A percentile compares a stretch with the other conserved stretches of the same genome.
Conservation (phyloP, 2,888 invertebrate genomes). For the Bruchidius siliquastri region DNA sequence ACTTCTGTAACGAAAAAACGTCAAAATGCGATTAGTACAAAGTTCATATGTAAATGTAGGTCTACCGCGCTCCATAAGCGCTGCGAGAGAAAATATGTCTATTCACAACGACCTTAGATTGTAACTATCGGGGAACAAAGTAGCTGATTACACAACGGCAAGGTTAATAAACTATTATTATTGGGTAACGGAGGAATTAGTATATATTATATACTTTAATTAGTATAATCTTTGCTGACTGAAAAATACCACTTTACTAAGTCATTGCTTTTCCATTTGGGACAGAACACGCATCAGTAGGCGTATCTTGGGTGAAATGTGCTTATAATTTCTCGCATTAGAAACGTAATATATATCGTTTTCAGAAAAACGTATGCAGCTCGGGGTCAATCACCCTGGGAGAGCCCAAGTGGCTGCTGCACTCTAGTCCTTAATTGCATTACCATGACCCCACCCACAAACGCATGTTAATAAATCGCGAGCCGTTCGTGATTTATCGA, state of each 20-base stretch:
- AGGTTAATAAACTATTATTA: too few species aligned
- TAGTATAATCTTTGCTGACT: too few species aligned
- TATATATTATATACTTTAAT: too few species aligned
- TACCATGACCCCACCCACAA: conserved; percentile 47
- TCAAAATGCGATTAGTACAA: too few species aligned
- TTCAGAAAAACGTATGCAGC: not conserved
- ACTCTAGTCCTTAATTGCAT: conserved; percentile 41
- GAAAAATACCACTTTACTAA: not conserved
- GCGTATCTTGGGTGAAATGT: not conserved
- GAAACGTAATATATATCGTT: not conserved
- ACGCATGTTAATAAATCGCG: conserved; percentile 48
- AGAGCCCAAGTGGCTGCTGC: conserved; percentile 1
- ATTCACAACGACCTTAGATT: too few species aligned
- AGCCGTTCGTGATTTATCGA: conserved; percentile 42
- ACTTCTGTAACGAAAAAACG: too few species aligned
- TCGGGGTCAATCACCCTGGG: conserved; percentile 1
- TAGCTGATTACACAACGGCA: too few species aligned
- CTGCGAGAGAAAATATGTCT: too few species aligned
- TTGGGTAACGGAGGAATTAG: too few species aligned
- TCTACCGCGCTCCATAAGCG: too few species aligned
- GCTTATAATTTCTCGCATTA: not conserved
- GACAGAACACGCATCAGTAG: not conserved
- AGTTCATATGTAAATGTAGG: too few species aligned
- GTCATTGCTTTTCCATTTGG: not conserved
- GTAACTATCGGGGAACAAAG: too few species aligned